Conservation (phyloP, 2,113 vertebrate species). For the Edolisoma coerulescens region DNA sequence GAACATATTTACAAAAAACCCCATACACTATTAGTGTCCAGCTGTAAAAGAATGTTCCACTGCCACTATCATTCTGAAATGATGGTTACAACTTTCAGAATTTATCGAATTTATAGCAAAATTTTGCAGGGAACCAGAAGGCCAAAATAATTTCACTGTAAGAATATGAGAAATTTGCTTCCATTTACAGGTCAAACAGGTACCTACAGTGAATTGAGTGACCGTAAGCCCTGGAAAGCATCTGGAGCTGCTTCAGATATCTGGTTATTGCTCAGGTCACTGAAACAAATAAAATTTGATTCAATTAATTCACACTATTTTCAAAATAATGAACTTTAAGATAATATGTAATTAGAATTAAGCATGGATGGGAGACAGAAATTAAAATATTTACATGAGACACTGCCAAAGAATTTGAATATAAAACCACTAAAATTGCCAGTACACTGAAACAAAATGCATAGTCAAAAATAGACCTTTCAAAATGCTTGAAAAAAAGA, state of each 20-base stretch:
- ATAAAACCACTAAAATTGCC: background rate
- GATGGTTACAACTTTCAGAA: background rate
- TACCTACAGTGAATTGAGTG: slow-evolving; percentile 97
- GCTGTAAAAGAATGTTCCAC: background rate
- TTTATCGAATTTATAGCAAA: background rate
- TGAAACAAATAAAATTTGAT: slow-evolving; percentile 61
- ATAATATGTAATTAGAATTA: background rate
- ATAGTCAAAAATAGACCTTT: background rate
- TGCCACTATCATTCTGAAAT: background rate
- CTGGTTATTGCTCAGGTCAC: slow-evolving; percentile 98
- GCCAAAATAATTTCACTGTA: background rate
- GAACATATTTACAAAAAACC: background rate
- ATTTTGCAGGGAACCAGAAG: background rate
- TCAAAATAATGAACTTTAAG: background rate
- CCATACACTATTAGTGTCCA: background rate
- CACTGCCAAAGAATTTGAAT: background rate
- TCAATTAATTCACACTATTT: background rate
- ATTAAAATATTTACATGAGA: background rate
- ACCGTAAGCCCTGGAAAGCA: slow-evolving; percentile 94
- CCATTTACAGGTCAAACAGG: background rate
- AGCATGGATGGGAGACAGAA: background rate
- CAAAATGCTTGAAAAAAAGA: background rate
- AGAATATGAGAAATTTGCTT: background rate
- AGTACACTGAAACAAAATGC: background rate
- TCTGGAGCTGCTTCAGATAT: slow-evolving; percentile 95